Conservation (phyloP, 2,888 invertebrate species). For the Invenusta paracnida region DNA sequence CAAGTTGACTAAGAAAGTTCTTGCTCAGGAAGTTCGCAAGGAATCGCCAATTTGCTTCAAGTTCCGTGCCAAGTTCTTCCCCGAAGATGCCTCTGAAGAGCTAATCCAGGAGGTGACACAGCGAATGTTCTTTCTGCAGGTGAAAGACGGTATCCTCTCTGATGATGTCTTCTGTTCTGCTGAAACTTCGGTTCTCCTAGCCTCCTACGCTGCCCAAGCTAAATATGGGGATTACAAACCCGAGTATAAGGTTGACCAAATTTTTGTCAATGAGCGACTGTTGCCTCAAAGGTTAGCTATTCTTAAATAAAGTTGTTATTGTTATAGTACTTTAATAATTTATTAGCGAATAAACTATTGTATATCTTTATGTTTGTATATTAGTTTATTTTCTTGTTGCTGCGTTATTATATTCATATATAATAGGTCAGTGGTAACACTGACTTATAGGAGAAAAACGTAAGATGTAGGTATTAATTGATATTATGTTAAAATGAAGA, state of each 20-base stretch:
- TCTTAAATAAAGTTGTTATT: neutral
- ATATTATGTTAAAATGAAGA: too few relatives aligned
- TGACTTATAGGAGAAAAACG: too few relatives aligned
- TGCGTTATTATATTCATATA: too few relatives aligned
- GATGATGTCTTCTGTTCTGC: constrained; percentile 45
- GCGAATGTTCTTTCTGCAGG: constrained; percentile 44
- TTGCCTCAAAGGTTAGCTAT: constrained; percentile 26
- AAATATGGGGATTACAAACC: constrained; percentile 44
- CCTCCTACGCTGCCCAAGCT: constrained; percentile 43
- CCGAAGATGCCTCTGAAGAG: constrained; percentile 44
- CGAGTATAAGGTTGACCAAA: neutral
- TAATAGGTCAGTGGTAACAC: too few relatives aligned
- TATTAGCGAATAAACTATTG: neutral
- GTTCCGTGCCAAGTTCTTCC: constrained; percentile 44
- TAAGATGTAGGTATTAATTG: too few relatives aligned
- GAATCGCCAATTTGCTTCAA: constrained; percentile 30
- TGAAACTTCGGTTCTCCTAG: constrained; percentile 43
- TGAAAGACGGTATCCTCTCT: constrained; percentile 40
- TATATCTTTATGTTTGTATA: neutral
- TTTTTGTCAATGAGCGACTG: constrained; percentile 32
- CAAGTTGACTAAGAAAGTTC: constrained; percentile 89
- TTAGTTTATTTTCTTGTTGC: neutral
- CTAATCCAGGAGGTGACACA: constrained; percentile 43
- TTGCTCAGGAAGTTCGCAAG: neutral
- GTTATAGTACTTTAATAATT: neutral